These are phyloP conservation scores for Heliconius charithonia DNA, from an alignment of 2,888 invertebrate genomes.

Conservation along the genomic window DNA sequence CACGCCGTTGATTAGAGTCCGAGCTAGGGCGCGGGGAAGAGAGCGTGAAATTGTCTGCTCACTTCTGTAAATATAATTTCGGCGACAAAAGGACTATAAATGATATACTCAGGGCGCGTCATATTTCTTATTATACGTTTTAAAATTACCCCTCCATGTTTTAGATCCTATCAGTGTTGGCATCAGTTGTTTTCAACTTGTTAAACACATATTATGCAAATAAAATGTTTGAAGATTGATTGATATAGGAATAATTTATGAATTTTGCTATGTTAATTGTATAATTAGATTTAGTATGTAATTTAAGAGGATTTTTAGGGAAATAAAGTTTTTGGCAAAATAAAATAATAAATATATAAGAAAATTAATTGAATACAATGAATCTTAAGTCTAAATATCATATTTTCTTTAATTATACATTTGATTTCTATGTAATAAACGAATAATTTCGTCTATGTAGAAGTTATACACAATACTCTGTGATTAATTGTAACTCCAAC, in stretches of 20 bases:
- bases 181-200: conserved; percentile 30
- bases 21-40: conserved; percentile 78
- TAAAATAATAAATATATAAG: background rate
- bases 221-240: conserved; percentile 11
- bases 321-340: background rate
- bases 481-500: conserved; percentile 36
- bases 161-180: conserved; percentile 14
- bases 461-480: conserved; percentile 26
- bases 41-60: conserved; percentile 84
- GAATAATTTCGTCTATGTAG: too few species aligned
- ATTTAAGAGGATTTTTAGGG: background rate
- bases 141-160: conserved; percentile 57
- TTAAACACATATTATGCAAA: conserved; percentile 28
- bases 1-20: conserved; percentile 77
- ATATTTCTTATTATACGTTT: conserved; percentile 71
- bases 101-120: conserved; percentile 76
- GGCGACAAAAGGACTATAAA: conserved; percentile 83
- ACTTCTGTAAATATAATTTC: conserved; percentile 84
- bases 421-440: background rate
- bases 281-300: background rate
- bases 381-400: too few species aligned
- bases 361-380: background rate
- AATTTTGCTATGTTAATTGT: background rate
- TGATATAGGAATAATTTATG: background rate
- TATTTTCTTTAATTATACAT: background rate